Evolutionary conservation across 2,888 invertebrate species (phyloP).

Genomic region (Aethes cnicana): DNA sequence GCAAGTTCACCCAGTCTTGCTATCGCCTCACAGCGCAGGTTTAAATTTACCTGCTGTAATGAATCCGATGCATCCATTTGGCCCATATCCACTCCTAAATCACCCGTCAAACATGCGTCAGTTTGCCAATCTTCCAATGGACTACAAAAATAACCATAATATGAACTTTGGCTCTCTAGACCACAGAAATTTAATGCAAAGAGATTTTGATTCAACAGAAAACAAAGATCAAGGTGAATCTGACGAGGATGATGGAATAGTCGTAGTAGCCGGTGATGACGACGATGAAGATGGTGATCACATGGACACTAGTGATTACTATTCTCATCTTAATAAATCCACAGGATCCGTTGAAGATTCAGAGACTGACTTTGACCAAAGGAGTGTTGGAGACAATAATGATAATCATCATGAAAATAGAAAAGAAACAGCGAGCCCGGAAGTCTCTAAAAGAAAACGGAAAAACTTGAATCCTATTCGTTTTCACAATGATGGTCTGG

Average conservation of each 20-base stretch:
- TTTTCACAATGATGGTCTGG: slow-evolving; percentile 77
- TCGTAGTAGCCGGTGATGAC: slow-evolving; percentile 90
- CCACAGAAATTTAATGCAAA: slow-evolving; percentile 63
- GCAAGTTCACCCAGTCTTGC: slow-evolving; percentile 90
- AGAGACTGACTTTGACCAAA: slow-evolving; percentile 72
- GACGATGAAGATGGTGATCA: slow-evolving; percentile 86
- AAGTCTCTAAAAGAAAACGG: slow-evolving; percentile 90
- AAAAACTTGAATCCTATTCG: slow-evolving; percentile 94
- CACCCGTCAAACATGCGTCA: slow-evolving; percentile 85
- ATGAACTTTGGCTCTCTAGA: slow-evolving; percentile 61
- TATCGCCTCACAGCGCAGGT: slow-evolving; percentile 87
- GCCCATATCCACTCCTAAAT: slow-evolving; percentile 89
- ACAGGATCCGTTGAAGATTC: slow-evolving; percentile 69
- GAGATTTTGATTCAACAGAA: slow-evolving; percentile 69
- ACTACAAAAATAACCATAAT: slow-evolving; percentile 75
- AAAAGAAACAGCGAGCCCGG: slow-evolving; percentile 77
- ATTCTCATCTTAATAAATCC: slow-evolving; percentile 67
- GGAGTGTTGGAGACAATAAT: slow-evolving; percentile 69
- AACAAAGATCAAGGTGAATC: slow-evolving; percentile 84
- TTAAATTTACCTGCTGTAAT: slow-evolving; percentile 85
- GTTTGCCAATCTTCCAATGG: slow-evolving; percentile 74
- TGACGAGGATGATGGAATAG: slow-evolving; percentile 89
- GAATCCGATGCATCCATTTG: slow-evolving; percentile 88
- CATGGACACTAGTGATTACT: slow-evolving; percentile 71
- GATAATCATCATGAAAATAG: slow-evolving; percentile 54